Percentiles rank a stretch among this genome's conserved stretches.
These are phyloP conservation scores for Diabrotica undecimpunctata DNA, from an alignment of 1,140 invertebrate genomes.

Conservation along the genomic window DNA sequence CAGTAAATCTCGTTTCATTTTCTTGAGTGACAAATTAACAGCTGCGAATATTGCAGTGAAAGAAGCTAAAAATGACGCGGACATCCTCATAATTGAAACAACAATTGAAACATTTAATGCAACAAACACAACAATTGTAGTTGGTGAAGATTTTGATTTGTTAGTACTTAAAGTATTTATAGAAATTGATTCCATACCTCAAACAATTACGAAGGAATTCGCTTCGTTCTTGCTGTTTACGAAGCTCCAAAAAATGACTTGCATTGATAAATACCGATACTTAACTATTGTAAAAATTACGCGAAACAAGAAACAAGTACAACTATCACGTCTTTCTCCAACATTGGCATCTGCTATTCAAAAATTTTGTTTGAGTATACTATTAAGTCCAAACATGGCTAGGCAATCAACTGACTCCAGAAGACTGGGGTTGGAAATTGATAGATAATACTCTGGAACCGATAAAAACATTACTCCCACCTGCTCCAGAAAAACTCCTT, in stretches of 20 bases:
- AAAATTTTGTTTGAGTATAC: too few relatives aligned
- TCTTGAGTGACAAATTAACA: too few relatives aligned
- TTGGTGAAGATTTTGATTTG: too few relatives aligned
- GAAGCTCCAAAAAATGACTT: neutral
- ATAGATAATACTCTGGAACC: conserved; percentile 34
- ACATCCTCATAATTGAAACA: neutral
- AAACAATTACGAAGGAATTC: neutral
- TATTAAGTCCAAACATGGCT: too few relatives aligned
- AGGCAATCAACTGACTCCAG: too few relatives aligned
- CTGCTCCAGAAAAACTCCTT: conserved; percentile 31
- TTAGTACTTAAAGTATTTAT: too few relatives aligned
- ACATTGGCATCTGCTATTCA: too few relatives aligned
- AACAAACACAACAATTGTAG: neutral
- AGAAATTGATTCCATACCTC: too few relatives aligned
- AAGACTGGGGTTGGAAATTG: too few relatives aligned
- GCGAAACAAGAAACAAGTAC: conserved; percentile 18
- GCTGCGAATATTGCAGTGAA: neutral
- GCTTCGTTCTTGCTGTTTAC: neutral
- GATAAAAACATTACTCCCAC: conserved; percentile 36
- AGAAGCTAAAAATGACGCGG: neutral
- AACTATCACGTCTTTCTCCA: too few relatives aligned
- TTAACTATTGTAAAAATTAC: conserved; percentile 13
- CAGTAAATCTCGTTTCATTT: neutral
- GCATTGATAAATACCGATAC: neutral
- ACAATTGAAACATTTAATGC: too few relatives aligned